These are phyloP conservation scores for Drosophila kanekoi DNA, from an alignment of 2,888 invertebrate species.

Conservation along the genomic window DNA sequence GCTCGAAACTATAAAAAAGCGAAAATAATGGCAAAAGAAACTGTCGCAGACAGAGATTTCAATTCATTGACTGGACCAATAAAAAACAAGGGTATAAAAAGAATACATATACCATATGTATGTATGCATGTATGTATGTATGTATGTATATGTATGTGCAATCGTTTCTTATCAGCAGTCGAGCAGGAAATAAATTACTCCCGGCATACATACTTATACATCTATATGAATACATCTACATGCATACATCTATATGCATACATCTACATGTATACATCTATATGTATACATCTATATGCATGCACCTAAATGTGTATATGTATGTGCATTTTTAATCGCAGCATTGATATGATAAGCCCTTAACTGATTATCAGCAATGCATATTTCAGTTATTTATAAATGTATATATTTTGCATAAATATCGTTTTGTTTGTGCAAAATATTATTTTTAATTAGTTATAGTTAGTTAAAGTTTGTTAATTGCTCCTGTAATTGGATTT, in stretches of 20 bases:
- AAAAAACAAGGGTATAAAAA: constrained; percentile 3
- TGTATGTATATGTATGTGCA: neutral
- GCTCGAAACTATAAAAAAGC: constrained; percentile 12
- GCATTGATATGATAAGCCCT: constrained; percentile 32
- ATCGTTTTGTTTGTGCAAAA: constrained; percentile 61
- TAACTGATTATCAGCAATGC: constrained; percentile 32
- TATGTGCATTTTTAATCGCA: constrained; percentile 14
- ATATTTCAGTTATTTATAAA: constrained; percentile 19
- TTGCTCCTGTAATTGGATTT: constrained; percentile 83
- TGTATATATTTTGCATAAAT: constrained; percentile 1
- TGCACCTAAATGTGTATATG: no score
- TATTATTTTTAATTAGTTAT: constrained; percentile 82
- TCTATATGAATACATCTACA: no score
- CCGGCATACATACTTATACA: neutral
- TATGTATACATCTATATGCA: no score
- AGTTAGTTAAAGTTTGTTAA: constrained; percentile 83
- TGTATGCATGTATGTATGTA: no score
- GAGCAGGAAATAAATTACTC: constrained; percentile 22
- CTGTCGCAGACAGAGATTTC: constrained; percentile 23
- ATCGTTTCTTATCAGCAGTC: constrained; percentile 42
- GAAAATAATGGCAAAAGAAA: constrained; percentile 11
- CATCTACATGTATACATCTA: no score
- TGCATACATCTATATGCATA: neutral
- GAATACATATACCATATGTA: neutral
- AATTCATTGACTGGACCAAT: constrained; percentile 32